Evolutionary conservation across 2,888 invertebrate species (phyloP), one percentile per base, ranked within the genome.

Genomic region (Alsophila aescularia): DNA sequence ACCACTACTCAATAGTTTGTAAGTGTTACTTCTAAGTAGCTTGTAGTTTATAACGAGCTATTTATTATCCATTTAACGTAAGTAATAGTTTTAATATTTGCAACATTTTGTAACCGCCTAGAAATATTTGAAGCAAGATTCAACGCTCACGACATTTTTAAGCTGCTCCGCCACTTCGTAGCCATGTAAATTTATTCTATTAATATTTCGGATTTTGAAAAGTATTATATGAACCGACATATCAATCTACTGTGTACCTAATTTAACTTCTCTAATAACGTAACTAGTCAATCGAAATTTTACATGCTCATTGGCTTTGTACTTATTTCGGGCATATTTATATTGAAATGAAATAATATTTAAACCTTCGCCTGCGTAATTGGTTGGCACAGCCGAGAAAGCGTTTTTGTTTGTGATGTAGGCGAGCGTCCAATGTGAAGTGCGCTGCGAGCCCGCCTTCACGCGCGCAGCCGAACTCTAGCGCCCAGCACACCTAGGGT

Each of bases 171-270:
- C 54, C 55, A 52, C 36, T 42, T 32, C 34, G 3, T 18, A 45
- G 57, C 31, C 37, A 39, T 54, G 45, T n/a, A 13, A 21, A 10
- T 34, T 21, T 16, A 41, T 15, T 44, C 15, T 27, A 39, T 40
- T 56, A 50, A 49, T 35, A 39, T 37, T 47, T 52, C 21, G 10
- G 31, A 45, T 56, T 52, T 55, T 52, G 40, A 24, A 29, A 45
- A 51, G 54, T 53, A 44, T 53, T 37, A 52, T 8, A 50, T 45
- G 57, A 50, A 52, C 60, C 59, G 57, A 64, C 64, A 65, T 65
- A 65, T 65, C 65, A 69, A 53, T 62, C 65, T 70, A 53, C 64
- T 47, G 63, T 65, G 69, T 75, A 74, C 71, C 70, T 70, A 64
- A 52, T 52, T 62, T 43, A 59, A 62, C 39, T 60, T 62, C 42